Conservation (phyloP, 92 coral and sea anemone species). For the Epizoanthus illoricatus region DNA sequence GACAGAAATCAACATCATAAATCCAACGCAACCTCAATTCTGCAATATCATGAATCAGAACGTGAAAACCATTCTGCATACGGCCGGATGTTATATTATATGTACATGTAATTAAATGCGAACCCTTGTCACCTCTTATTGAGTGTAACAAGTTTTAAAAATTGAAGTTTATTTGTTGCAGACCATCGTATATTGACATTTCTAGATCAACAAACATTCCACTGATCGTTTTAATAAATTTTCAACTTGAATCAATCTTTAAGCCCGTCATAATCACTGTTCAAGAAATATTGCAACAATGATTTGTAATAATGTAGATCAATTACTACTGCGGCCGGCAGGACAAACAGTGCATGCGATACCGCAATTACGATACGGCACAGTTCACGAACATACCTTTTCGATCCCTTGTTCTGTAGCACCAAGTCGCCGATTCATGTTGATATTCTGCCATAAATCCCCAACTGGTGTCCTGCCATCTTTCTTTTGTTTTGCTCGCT, state of each 20-base stretch:
- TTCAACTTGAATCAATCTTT: background rate
- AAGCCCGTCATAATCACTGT: background rate
- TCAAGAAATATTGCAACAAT: background rate
- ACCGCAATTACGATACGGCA: no score
- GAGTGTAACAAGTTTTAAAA: background rate
- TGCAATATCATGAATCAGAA: no score
- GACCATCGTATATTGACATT: constrained; percentile 25
- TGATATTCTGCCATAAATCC: constrained; percentile 98
- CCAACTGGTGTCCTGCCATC: constrained; percentile 84
- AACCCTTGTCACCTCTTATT: constrained; percentile 3
- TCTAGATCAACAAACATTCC: constrained; percentile 15
- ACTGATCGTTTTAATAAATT: background rate
- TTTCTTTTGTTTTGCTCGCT: constrained; percentile 76
- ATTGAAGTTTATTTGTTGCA: background rate
- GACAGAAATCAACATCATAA: no score
- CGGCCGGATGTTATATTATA: background rate
- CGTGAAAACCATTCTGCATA: no score
- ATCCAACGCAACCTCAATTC: no score
- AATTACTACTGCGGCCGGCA: background rate
- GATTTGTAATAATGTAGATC: background rate
- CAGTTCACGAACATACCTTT: constrained; percentile 61
- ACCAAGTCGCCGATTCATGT: constrained; percentile 89
- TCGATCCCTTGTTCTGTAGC: constrained; percentile 96
- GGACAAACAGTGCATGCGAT: no score
- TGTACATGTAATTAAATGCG: background rate